These are phyloP conservation scores for Agrypnus murinus DNA, from an alignment of 2,888 invertebrate genomes.

Conservation along the genomic window DNA sequence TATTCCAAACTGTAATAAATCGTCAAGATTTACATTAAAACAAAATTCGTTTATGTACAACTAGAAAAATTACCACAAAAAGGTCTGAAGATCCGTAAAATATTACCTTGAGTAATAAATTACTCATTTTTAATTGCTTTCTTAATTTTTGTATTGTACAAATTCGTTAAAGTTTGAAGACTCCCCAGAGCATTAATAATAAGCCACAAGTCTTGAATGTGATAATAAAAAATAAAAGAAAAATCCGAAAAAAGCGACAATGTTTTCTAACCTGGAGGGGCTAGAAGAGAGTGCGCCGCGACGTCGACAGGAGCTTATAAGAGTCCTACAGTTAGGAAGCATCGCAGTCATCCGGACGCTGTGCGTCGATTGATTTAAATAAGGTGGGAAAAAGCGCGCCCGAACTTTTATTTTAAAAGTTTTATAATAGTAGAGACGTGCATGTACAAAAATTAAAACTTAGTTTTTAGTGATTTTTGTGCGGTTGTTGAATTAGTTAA, in stretches of 20 bases:
- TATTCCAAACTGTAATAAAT: neutral
- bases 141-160: neutral
- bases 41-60: neutral
- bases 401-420: slow-evolving; percentile 2
- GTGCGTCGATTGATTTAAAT: slow-evolving; percentile 51
- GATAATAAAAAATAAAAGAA: neutral
- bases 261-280: slow-evolving; percentile 35
- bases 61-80: neutral
- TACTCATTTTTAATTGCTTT: neutral
- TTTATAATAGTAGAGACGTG: slow-evolving; percentile 9
- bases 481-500: neutral
- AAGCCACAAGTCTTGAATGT: slow-evolving; percentile 5
- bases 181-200: neutral
- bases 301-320: slow-evolving; percentile 60
- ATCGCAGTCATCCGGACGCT: slow-evolving; percentile 56
- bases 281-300: slow-evolving; percentile 62
- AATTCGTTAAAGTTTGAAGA: neutral
- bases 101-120: neutral
- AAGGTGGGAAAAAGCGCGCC: slow-evolving; percentile 26
- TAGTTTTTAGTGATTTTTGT: slow-evolving; percentile 9
- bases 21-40: neutral
- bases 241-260: slow-evolving; percentile 16
- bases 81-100: slow-evolving; percentile 1
- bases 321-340: slow-evolving; percentile 49
- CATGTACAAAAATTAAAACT: neutral